Evolutionary conservation across 2,797 vertebrate genomes (phyloP).

Genomic region (Knipowitschia caucasica): DNA sequence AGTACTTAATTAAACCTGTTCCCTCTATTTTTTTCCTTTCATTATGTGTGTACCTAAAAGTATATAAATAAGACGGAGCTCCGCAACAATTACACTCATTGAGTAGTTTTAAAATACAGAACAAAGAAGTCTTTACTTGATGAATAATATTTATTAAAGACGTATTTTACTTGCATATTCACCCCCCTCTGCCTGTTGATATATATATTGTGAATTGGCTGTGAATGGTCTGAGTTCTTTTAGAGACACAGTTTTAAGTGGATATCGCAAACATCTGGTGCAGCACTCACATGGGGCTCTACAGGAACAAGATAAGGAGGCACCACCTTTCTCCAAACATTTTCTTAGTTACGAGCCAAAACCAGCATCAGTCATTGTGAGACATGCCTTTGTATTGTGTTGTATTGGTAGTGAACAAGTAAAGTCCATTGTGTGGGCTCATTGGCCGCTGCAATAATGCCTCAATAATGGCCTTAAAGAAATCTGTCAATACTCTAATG

Average conservation of each 20-base stretch:
- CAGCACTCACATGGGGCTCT: conserved; percentile 27
- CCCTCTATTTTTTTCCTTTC: too few species aligned
- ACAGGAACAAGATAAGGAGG: conserved; percentile 60
- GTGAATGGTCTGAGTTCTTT: conserved; percentile 2
- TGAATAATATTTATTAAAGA: too few species aligned
- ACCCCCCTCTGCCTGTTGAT: too few species aligned
- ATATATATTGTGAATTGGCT: conserved; percentile 8
- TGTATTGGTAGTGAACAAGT: conserved; percentile 24
- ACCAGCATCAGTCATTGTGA: conserved; percentile 43
- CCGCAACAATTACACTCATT: too few species aligned
- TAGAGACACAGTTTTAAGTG: conserved; percentile 3
- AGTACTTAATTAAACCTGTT: too few species aligned
- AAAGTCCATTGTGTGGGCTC: conserved; percentile 9
- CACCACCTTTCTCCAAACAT: conserved; percentile 56
- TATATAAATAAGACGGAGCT: too few species aligned
- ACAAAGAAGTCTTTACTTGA: too few species aligned
- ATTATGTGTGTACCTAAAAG: too few species aligned
- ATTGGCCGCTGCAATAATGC: conserved; percentile 5
- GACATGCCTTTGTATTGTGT: conserved; percentile 27
- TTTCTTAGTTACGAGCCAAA: conserved; percentile 42
- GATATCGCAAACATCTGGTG: conserved; percentile 21
- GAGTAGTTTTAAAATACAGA: too few species aligned
- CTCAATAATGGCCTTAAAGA: conserved; percentile 7
- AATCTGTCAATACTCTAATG: not conserved
- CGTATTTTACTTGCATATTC: too few species aligned